Evolutionary conservation across 2,797 vertebrate species (phyloP).

Genomic region (Euphonia xanthogaster): DNA sequence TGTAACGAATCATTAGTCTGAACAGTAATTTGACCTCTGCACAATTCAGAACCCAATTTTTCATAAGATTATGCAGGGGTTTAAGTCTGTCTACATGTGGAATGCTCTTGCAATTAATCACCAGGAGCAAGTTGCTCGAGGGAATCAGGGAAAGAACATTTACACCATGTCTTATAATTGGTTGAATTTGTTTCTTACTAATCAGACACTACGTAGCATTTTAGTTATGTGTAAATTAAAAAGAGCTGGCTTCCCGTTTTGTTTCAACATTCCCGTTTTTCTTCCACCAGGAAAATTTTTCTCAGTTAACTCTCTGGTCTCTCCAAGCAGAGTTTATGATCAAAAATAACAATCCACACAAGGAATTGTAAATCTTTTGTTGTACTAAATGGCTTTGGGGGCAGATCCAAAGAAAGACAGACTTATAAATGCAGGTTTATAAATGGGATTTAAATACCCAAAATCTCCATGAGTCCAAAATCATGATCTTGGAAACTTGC

Average conservation of each 20-base stretch:
- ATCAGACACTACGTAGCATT: not conserved
- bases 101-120: slow-evolving; percentile 26
- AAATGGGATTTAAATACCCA: not conserved
- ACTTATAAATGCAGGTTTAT: not conserved
- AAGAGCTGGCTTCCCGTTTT: not conserved
- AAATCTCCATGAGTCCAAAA: not conserved
- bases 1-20: not conserved
- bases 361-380: not conserved
- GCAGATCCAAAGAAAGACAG: not conserved
- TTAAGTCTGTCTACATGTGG: not conserved
- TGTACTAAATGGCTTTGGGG: not conserved
- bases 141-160: slow-evolving; percentile 1
- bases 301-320: not conserved
- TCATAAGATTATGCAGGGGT: not conserved
- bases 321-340: not conserved
- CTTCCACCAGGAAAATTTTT: not conserved
- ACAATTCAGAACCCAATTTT: not conserved
- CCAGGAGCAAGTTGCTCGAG: not conserved
- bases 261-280: not conserved
- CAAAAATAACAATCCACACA: not conserved
- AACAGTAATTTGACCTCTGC: not conserved
- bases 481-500: not conserved
- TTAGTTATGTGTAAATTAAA: slow-evolving; percentile 11
- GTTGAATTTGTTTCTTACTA: slow-evolving; percentile 31
- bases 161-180: slow-evolving; percentile 23